Evolutionary conservation across 2,888 invertebrate genomes (phyloP).

Genomic region (Athetis lepigone): DNA sequence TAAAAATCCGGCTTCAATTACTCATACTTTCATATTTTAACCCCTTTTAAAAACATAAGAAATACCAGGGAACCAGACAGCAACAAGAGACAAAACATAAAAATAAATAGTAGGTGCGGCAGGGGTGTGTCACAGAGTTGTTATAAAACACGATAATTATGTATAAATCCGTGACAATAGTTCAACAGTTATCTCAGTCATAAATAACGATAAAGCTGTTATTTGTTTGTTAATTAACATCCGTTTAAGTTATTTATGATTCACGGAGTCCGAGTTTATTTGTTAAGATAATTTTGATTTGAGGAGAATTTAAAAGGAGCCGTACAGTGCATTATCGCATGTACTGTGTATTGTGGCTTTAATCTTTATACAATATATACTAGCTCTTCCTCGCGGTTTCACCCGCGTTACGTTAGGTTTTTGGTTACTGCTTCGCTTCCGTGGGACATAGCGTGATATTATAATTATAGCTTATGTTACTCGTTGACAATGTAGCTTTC

Average conservation of each 20-base stretch:
- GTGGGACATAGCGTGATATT: too few relatives aligned
- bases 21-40: too few relatives aligned
- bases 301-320: not conserved
- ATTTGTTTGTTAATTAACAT: constrained; percentile 41
- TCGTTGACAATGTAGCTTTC: too few relatives aligned
- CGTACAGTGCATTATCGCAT: not conserved
- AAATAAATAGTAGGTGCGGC: constrained; percentile 40
- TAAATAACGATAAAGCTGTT: constrained; percentile 47
- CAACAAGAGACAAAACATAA: constrained; percentile 5
- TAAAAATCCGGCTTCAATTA: too few relatives aligned
- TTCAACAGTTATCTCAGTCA: constrained; percentile 44
- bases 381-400: too few relatives aligned
- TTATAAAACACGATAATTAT: constrained; percentile 47
- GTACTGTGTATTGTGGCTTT: too few relatives aligned
- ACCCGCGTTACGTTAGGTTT: too few relatives aligned
- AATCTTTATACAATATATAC: too few relatives aligned
- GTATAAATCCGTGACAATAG: constrained; percentile 45
- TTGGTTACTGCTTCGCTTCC: too few relatives aligned
- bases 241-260: constrained; percentile 29
- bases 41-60: too few relatives aligned
- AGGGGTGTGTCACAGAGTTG: constrained; percentile 56
- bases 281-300: not conserved
- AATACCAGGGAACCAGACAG: too few relatives aligned
- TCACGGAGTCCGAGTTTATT: constrained; percentile 4
- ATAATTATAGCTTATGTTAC: too few relatives aligned